Percentiles rank a stretch among this genome's conserved stretches.
Evolutionary conservation across 1,140 invertebrate species (phyloP).

Genomic region (Calephelis virginiensis): DNA sequence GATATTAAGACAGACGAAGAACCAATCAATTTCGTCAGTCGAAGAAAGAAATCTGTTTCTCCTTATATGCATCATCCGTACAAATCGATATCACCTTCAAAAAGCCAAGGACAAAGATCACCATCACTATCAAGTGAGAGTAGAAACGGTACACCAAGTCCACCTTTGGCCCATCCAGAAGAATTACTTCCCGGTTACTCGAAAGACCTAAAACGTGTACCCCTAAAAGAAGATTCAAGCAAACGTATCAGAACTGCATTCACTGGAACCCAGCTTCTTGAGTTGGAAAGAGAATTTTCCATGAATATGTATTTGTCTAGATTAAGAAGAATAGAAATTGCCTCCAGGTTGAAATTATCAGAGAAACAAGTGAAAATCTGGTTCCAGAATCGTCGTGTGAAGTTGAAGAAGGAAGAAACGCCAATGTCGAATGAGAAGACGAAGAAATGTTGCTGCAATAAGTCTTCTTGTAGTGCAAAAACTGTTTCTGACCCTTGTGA

Average conservation of each 20-base stretch:
- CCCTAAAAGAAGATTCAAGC: constrained; percentile 80
- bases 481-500: constrained; percentile 49
- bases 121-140: constrained; percentile 70
- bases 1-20: constrained; percentile 58
- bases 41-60: constrained; percentile 65
- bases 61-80: constrained; percentile 70
- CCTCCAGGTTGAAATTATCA: constrained; percentile 90
- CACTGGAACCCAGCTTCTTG: constrained; percentile 93
- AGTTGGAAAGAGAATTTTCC: constrained; percentile 94
- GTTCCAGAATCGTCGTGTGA: constrained; percentile 95
- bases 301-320: constrained; percentile 95
- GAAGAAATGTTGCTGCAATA: constrained; percentile 64
- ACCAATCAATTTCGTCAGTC: constrained; percentile 52
- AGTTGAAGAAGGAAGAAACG: constrained; percentile 89
- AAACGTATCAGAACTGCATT: constrained; percentile 94
- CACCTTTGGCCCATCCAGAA: constrained; percentile 77
- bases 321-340: constrained; percentile 93
- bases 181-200: constrained; percentile 71
- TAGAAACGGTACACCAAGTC: constrained; percentile 79
- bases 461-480: constrained; percentile 46
- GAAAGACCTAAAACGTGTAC: constrained; percentile 60
- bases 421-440: constrained; percentile 46
- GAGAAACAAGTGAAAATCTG: constrained; percentile 98
- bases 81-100: constrained; percentile 65
- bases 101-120: constrained; percentile 63